Percentiles rank a stretch among this genome's conserved stretches.
Evolutionary conservation across 1,140 invertebrate species (phyloP).

Genomic region (Ips nitidus): DNA sequence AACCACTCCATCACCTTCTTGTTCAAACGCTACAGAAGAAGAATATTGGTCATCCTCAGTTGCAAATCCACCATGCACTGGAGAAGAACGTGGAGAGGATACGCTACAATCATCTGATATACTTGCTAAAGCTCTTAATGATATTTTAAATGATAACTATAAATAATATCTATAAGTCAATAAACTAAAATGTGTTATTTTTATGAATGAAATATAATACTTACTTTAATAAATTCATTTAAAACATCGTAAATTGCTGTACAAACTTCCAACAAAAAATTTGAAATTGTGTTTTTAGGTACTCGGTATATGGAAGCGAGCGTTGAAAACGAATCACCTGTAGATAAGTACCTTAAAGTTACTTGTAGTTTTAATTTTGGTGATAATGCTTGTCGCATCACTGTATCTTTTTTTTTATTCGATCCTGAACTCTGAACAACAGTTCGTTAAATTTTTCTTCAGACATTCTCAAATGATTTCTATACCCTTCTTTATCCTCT

Average conservation of each 20-base stretch:
- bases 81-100: too few species aligned
- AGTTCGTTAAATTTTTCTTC: conserved; percentile 41
- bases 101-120: too few species aligned
- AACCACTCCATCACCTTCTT: too few species aligned
- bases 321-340: conserved; percentile 33
- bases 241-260: conserved; percentile 37
- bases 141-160: too few species aligned
- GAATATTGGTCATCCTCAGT: too few species aligned
- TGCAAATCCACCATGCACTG: too few species aligned
- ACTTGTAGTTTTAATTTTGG: conserved; percentile 44
- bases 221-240: conserved; percentile 41
- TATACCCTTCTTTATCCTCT: conserved; percentile 39
- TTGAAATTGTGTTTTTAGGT: conserved; percentile 41
- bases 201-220: conserved; percentile 20
- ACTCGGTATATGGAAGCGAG: conserved; percentile 33
- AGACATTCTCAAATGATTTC: conserved; percentile 40
- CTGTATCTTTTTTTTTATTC: conserved; percentile 46
- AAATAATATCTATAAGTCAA: too few species aligned
- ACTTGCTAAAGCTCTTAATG: too few species aligned
- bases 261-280: conserved; percentile 34
- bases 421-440: conserved; percentile 34
- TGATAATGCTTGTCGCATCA: conserved; percentile 43
- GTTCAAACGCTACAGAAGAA: too few species aligned
- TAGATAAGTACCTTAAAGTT: conserved; percentile 45
- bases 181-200: conserved; percentile 17